These are phyloP conservation scores for Dasypolia templi DNA, from an alignment of 2,888 invertebrate species.

Conservation along the genomic window DNA sequence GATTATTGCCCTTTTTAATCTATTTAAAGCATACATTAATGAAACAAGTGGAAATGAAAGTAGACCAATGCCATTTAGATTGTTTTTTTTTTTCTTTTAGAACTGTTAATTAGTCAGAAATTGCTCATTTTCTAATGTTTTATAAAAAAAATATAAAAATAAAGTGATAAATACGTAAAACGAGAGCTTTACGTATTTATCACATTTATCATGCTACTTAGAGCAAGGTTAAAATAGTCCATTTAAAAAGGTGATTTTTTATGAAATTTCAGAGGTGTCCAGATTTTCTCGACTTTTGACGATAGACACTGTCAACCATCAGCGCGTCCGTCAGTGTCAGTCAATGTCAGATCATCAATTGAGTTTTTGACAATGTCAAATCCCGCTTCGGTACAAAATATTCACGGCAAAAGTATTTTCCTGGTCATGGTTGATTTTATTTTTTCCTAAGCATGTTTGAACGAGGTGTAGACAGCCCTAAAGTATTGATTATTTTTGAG, in stretches of 20 bases:
- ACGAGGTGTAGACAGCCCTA: no score
- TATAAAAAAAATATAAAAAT: no score
- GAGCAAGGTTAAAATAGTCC: neutral
- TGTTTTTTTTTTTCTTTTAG: no score
- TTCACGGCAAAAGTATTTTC: slow-evolving; percentile 15
- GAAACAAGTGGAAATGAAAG: neutral
- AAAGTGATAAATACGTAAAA: no score
- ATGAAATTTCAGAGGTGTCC: neutral
- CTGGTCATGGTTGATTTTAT: neutral
- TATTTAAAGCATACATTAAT: neutral
- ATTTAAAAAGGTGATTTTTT: neutral
- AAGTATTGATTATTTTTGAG: neutral
- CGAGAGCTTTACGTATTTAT: no score
- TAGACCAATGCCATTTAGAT: neutral
- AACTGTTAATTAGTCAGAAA: no score
- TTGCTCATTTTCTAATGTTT: no score
- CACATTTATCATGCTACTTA: no score
- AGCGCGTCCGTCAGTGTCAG: slow-evolving; percentile 7
- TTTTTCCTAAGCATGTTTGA: neutral
- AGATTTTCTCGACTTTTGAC: neutral
- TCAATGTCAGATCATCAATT: slow-evolving; percentile 36
- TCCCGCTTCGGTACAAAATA: slow-evolving; percentile 11
- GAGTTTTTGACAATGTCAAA: slow-evolving; percentile 26
- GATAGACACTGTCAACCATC: neutral
- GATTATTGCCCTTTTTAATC: no score